Evolutionary conservation across 2,888 invertebrate species (phyloP), one percentile per base, ranked within the genome.

Genomic region (Cryptosula pallasiana): DNA sequence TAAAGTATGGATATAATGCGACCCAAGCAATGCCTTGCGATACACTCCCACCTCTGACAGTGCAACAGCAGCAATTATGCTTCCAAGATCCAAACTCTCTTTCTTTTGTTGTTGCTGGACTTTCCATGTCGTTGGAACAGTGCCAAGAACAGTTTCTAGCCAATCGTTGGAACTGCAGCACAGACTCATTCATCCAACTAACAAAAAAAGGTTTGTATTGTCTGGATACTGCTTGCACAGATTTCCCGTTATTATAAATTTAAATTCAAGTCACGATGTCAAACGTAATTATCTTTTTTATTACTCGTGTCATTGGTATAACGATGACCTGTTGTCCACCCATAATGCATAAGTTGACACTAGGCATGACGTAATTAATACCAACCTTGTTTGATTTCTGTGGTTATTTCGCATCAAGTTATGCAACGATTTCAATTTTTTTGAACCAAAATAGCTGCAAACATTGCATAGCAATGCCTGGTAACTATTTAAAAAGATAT

Each of bases 101-200:
- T 73, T 81, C 83, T 57, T 86, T 87, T 74, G 87, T 88, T 70
- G 86, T 86, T 20, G 84, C 86, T 57, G 88, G 88, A 20, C 87
- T 88, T 1, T 79, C 86, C 36, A 80, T 86, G 55, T 88, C 88
- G 35, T 87, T 89, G 74, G 78, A 82, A 36, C 88, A 89, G 78
- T 89, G 88, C 76, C 87, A 88, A 78, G 81, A 82, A 72, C 88
- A 88, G 80, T 89, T 89, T 80, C 81, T 84, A 71, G 84, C 85
- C 77, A 87, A 88, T 78, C 80, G 88, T 16, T 89, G 89, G 89
- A 89, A 89, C 80, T 89, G 89, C 76, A 85, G 87, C 1, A 80
- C 82, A 0, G 75, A 63, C 72, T 74, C 72, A 73, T 81, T 77
- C 72, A 83, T 84, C 75, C 85, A 85, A 63, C 86, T 87, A n/a